Base-by-base conservation (phyloP, 2,888 invertebrate genomes). In the Mechanitis mazaeus region DNA sequence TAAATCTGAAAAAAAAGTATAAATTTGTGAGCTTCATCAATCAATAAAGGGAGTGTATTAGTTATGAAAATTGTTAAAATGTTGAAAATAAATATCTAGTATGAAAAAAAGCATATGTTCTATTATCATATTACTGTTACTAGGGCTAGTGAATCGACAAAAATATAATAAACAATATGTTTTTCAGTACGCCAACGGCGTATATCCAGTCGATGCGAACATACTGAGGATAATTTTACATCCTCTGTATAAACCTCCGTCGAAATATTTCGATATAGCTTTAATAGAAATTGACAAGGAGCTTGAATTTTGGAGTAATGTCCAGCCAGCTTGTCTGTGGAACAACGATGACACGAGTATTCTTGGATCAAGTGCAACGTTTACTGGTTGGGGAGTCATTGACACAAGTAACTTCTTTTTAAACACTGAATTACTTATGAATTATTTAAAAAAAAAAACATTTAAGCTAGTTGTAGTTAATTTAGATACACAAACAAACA, bases 201-300 rank as follows among this genome's bases (percentile, higher is more conserved):
- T 50, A 50, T 28, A 6, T 0, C 64, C 72, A 50, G 35, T 61
- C 6, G 75, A 76, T 56, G 69, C 58, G 0, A 67, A 55, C 35
- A 77, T 77, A 12, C 20, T 58, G 7, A 66, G 64, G 55, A 71
- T 76, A 42, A 68, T 73, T 9, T 54, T 60, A 7, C 75, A 78
- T 47, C 75, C 74, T 1, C 31, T 65, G 20, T 77, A 72, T 55
- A 56, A 55, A 1, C 7, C 75, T 0, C 74, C 75, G 3, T 72
- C 59, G 20, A 74, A 73, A 61, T 77, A 77, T 61, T 69, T 65
- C 55, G 77, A 77, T 45, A 74, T 76, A 45, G 77, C 76, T 1
- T 61, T 77, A 3, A 66, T 77, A 28, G 71, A 75, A 60, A 38
- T 78, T 11, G 45, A 54, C 3, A 54, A 45, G 2, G 57, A 65